Evolutionary conservation across 2,797 vertebrate genomes (phyloP), one percentile per base, ranked within the genome.

Genomic region (Nyctibius grandis): DNA sequence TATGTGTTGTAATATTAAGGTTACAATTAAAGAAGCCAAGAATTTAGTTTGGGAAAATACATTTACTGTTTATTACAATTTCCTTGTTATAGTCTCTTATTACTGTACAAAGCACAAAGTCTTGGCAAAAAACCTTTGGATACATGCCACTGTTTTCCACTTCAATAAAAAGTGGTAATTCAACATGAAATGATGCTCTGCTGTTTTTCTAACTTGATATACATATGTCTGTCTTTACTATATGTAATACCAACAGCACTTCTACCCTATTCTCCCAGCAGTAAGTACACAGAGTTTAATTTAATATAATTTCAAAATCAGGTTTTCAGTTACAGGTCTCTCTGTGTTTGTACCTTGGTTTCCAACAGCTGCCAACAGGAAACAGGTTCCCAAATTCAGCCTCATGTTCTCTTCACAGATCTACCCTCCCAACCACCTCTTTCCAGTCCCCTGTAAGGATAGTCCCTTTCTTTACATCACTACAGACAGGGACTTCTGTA

Each of bases 231-330:
- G 9, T 13, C 57, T 78, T 34, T 5, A 38, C 4, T 0, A 15
- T 6, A 34, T 1, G 6, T 50, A 80, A n/a, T 15, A 14, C 4
- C 67, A 80, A 60, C 42, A 76, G 60, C 75, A 16, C 63, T 34
- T 36, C 50, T 53, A 40, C 40, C 56, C 29, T 40, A 5, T 5
- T 47, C 50, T 74, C 53, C 77, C 18, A 21, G 16, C n/a, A 86
- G 20, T 6, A 28, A 19, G 13, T 15, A 38, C 26, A 51, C 19
- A 3, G 36, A 47, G n/a, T 0, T 53, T 15, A 38, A 63, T 40
- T 26, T 18, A 42, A 10, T 2, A 5, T 0, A 0, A 50, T 20
- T 34, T 33, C 51, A n/a, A 48, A 82, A 21, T 1, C 0, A 23
- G 7, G 3, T 50, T 50, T 21, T 57, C 34, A 6, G 3, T 15